Evolutionary conservation across 2,888 invertebrate species (phyloP).

Genomic region (Diogma glabrata): DNA sequence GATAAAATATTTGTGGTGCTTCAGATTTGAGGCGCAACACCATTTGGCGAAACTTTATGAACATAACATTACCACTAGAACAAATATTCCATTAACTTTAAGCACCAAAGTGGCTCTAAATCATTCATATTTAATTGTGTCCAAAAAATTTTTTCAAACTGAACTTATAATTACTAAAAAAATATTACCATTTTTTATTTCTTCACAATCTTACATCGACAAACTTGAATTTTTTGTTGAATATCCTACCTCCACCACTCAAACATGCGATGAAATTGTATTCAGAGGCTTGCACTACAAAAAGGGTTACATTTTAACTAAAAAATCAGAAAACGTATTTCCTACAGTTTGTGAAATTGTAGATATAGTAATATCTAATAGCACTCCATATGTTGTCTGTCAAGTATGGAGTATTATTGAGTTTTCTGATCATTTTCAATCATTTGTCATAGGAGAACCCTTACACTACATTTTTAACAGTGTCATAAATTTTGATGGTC

Average conservation of each 20-base stretch:
- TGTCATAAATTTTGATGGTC: too few species aligned
- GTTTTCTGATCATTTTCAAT: too few species aligned
- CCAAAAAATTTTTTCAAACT: neutral
- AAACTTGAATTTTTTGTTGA: neutral
- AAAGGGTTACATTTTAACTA: neutral
- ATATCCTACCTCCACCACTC: neutral
- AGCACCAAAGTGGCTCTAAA: neutral
- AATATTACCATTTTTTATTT: neutral
- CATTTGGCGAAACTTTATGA: neutral
- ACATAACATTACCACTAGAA: neutral
- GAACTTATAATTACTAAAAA: too few species aligned
- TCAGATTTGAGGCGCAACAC: neutral
- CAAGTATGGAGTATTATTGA: conserved; percentile 1
- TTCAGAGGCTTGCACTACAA: neutral
- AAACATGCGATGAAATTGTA: neutral
- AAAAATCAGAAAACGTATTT: neutral
- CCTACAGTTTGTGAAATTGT: neutral
- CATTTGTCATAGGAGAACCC: too few species aligned
- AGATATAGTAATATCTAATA: neutral
- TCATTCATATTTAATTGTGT: neutral
- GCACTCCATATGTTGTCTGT: neutral
- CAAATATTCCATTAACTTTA: neutral
- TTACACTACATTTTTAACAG: too few species aligned
- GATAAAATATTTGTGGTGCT: conserved; percentile 1
- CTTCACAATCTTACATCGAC: neutral